Base-by-base conservation (phyloP, 2,797 vertebrate species). In the Gallinago solitaria region DNA sequence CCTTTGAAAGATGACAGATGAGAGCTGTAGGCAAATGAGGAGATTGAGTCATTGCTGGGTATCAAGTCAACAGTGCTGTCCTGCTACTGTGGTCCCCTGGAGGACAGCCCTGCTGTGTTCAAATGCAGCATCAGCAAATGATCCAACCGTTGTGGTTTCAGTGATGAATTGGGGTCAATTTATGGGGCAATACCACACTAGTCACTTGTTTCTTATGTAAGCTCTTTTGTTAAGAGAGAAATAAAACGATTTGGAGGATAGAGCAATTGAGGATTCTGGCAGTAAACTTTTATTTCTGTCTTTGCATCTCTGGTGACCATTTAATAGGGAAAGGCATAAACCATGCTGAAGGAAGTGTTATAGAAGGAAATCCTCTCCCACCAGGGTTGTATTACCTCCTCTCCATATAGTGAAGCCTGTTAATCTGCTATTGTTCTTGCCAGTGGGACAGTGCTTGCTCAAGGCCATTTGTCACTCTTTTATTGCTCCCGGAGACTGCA, bases 371-470 rank as follows among this genome's bases (percentile, higher is more conserved):
- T 90, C 28, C 67, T 90, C 32, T 89, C 87, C 82, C 75, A 27
- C 47, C 39, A 82, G 80, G 16, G 5, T 50, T 90, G 56, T 73
- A 84, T 94, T 92, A 48, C 70, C 74, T 95, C 33, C 39, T 93
- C 7, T 89, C 71, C 78, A 7, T 68, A 17, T 11, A 90, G 64
- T n/a, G 61, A 71, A 85, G 68, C 37, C 45, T 92, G 83, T 89
- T 92, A 87, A 94, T 95, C 71, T 82, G 80, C 88, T 94, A 6
- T 88, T 84, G 74, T 84, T 93, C 50, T 87, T 95, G 64, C 80
- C 48, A 90, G 59, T 83, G 83, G 83, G 68, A 95, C 75, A 39
- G 43, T 68, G 73, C 68, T 83, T 86, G 78, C 91, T 93, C 48
- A 77, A 64, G 83, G 86, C 68, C 9, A 39, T 95, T 95, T 95